Base-by-base conservation (phyloP, 2,888 invertebrate genomes). In the Machimus rusticus region DNA sequence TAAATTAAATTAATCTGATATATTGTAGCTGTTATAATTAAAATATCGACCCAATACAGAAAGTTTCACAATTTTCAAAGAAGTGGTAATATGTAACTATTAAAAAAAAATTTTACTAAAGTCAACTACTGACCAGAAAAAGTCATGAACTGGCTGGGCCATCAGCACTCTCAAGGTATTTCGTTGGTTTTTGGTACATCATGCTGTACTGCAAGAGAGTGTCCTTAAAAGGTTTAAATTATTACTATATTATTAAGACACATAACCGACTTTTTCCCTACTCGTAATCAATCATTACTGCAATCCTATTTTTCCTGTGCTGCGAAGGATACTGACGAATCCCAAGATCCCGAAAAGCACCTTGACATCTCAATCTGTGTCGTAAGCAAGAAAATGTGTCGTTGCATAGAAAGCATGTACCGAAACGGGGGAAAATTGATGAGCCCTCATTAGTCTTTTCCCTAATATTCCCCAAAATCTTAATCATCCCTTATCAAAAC, bases 361-460 rank as follows among this genome's bases (percentile, higher is more conserved):
- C 51, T n/a, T 51, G 28, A 66, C 66, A 66, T 66, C 66, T 66
- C 28, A 66, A 66, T 66, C 66, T 66, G 66, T n/a, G 51, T 51
- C 51, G 9, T 19, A 23, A 57, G 12, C 6, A 57, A 23, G 19
- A 57, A n/a, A n/a, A 23, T 19, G 57, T 23, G 12, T 23, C 51
- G n/a, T n/a, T 66, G 19, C 28, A 28, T 14, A 66, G 19, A 66
- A 9, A 66, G 8, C 19, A 9, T 66, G 2, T 19, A 23, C 66
- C 66, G 12, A 66, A 66, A 12, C 12, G 66, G 12, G 23, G 84
- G 16, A 34, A 37, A 66, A 84, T 84, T 84, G 46, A 84, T 84
- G 84, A 37, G 19, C 5, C 14, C 84, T 31, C 57, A 84, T 84
- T 84, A 84, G 74, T 84, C 84, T 84, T 84, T 66, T 74, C 84